A percentile compares a stretch with the other conserved stretches of the same genome.
phyloP scores from a whole-genome alignment of 2,888 invertebrate genomes.

The Stratiomys singularior region DNA sequence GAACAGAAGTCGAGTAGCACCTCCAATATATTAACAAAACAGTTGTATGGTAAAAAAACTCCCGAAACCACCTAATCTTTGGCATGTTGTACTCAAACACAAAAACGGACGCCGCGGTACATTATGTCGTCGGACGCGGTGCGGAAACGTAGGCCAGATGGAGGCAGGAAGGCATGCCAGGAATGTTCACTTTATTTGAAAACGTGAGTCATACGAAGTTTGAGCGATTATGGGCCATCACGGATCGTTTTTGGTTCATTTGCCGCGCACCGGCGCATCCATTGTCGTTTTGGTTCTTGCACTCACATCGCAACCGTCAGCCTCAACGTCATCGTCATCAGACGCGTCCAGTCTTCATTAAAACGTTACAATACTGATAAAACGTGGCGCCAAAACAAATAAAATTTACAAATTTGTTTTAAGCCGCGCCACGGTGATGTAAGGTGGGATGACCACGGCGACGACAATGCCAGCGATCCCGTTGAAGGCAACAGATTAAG shows the following conservation, averaged over 20 bases:
- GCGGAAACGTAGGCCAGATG: conserved; percentile 7
- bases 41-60: not conserved
- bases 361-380: conserved; percentile 57
- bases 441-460: conserved; percentile 22
- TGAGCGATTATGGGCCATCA: conserved; percentile 37
- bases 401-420: conserved; percentile 48
- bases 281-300: conserved; percentile 23
- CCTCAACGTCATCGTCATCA: conserved; percentile 12
- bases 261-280: conserved; percentile 10
- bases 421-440: conserved; percentile 19
- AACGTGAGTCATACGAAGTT: conserved; percentile 44
- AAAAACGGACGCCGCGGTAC: conserved; percentile 21
- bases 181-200: conserved; percentile 45
- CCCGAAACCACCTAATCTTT: conserved; percentile 28
- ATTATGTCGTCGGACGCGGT: not conserved
- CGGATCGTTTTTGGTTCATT: conserved; percentile 23
- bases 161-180: conserved; percentile 32
- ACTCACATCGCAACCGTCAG: not conserved
- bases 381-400: conserved; percentile 56
- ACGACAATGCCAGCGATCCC: conserved; percentile 27
- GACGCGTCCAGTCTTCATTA: conserved; percentile 49
- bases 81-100: conserved; percentile 34
- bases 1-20: not conserved
- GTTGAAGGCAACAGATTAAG: conserved; percentile 31
- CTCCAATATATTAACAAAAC: not conserved